These are phyloP conservation scores for Schmidtea mediterranea DNA, from an alignment of 1,140 invertebrate species.

Conservation along the genomic window DNA sequence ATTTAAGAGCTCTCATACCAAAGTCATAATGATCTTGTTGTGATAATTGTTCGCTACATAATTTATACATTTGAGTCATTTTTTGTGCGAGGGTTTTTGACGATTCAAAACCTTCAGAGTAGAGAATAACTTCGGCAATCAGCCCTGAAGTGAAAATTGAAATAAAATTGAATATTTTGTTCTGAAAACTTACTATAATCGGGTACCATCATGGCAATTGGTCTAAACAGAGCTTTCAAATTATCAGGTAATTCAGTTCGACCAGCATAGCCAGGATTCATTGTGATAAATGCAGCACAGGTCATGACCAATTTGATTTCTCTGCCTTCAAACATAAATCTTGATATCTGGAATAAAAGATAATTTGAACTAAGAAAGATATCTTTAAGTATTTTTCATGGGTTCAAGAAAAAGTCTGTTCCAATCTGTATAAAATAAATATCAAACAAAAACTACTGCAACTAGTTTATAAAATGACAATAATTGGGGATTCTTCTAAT, in stretches of 20 bases:
- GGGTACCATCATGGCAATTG: constrained; percentile 71
- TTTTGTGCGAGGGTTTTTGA: constrained; percentile 55
- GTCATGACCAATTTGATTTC: constrained; percentile 25
- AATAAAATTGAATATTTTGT: too few species aligned
- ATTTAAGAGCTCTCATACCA: constrained; percentile 48
- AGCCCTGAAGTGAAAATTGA: constrained; percentile 35
- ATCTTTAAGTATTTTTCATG: background rate
- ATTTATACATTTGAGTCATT: constrained; percentile 66
- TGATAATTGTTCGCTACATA: constrained; percentile 64
- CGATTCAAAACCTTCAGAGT: constrained; percentile 64
- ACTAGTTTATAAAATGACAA: too few species aligned
- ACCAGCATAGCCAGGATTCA: constrained; percentile 60
- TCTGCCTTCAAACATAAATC: constrained; percentile 29
- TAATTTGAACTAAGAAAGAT: background rate
- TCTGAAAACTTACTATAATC: constrained; percentile 44
- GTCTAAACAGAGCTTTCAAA: constrained; percentile 45
- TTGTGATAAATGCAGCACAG: constrained; percentile 28
- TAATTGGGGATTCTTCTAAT: too few species aligned
- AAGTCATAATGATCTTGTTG: constrained; percentile 72
- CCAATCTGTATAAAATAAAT: background rate
- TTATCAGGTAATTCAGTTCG: constrained; percentile 35
- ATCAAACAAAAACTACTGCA: too few species aligned
- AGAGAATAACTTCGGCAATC: constrained; percentile 66
- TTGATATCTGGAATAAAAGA: constrained; percentile 12
- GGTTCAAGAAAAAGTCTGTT: background rate